These are phyloP conservation scores for Psophia crepitans DNA, from an alignment of 2,113 vertebrate genomes.

Conservation along the genomic window DNA sequence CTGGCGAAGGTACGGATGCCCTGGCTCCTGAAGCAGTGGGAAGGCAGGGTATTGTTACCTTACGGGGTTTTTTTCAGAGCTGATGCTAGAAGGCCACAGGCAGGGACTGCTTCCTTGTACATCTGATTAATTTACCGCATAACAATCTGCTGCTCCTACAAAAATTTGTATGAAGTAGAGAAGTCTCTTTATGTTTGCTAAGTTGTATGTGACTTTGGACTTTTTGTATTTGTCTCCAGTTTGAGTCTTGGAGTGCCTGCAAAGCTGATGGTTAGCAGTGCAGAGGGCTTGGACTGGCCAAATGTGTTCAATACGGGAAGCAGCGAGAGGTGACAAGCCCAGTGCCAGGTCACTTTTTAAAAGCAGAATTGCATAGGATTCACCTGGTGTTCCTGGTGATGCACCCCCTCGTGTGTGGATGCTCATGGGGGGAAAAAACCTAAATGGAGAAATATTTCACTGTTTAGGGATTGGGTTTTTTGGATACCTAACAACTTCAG, in stretches of 20 bases:
- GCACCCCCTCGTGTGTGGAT: fast-evolving
- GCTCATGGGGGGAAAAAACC: background rate
- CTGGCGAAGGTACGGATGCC: background rate
- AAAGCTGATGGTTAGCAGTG: background rate
- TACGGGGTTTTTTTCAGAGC: background rate
- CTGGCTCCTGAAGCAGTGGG: background rate
- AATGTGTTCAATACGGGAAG: background rate
- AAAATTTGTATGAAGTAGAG: background rate
- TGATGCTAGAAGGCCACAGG: background rate
- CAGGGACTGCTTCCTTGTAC: background rate
- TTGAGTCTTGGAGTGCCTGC: background rate
- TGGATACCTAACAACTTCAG: background rate
- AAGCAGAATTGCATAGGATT: background rate
- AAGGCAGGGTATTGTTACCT: background rate
- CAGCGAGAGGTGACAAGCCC: background rate
- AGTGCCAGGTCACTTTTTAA: background rate
- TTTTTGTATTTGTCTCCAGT: background rate
- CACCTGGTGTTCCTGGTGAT: background rate
- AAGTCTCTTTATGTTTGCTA: background rate
- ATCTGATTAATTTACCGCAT: background rate
- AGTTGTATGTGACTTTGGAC: background rate
- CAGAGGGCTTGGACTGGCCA: background rate
- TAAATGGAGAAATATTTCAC: background rate
- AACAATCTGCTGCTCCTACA: background rate
- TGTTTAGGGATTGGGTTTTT: background rate